Conservation (phyloP, 2,797 vertebrate genomes). For the Selene dorsalis region DNA sequence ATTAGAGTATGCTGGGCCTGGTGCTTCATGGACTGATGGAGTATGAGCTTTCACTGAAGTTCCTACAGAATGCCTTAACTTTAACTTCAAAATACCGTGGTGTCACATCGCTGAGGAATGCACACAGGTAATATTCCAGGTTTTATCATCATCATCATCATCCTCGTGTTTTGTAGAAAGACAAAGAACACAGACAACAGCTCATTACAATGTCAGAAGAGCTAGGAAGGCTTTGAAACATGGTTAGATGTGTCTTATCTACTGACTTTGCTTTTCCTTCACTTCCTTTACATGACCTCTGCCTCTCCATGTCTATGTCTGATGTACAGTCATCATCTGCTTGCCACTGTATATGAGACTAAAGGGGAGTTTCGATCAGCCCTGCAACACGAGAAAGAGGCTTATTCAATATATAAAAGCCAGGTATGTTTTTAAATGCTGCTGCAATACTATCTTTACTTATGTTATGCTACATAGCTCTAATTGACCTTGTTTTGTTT, state of each 20-base stretch:
- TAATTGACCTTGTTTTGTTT: conserved; percentile 11
- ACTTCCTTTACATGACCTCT: background rate
- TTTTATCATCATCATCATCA: background rate
- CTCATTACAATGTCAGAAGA: background rate
- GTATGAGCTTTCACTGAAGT: conserved; percentile 91
- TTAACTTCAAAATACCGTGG: conserved; percentile 91
- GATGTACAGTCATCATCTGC: conserved; percentile 88
- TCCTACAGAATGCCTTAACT: conserved; percentile 89
- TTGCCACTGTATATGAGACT: conserved; percentile 92
- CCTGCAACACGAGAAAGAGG: conserved; percentile 93
- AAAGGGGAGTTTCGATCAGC: conserved; percentile 94
- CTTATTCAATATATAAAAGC: conserved; percentile 90
- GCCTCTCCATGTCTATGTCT: conserved; percentile 9
- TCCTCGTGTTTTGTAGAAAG: conserved; percentile 13
- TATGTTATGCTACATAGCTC: background rate
- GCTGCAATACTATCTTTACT: background rate
- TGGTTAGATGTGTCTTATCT: too few relatives aligned
- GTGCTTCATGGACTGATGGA: conserved; percentile 93
- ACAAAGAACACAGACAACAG: background rate
- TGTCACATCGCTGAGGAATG: conserved; percentile 88
- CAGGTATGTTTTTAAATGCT: conserved; percentile 83
- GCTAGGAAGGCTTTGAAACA: background rate
- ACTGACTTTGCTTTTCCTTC: too few relatives aligned
- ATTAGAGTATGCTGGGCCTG: conserved; percentile 93
- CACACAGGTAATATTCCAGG: conserved; percentile 86